phyloP scores from a whole-genome alignment of 2,888 invertebrate genomes.

The Leptinotarsa rubiginosa region DNA sequence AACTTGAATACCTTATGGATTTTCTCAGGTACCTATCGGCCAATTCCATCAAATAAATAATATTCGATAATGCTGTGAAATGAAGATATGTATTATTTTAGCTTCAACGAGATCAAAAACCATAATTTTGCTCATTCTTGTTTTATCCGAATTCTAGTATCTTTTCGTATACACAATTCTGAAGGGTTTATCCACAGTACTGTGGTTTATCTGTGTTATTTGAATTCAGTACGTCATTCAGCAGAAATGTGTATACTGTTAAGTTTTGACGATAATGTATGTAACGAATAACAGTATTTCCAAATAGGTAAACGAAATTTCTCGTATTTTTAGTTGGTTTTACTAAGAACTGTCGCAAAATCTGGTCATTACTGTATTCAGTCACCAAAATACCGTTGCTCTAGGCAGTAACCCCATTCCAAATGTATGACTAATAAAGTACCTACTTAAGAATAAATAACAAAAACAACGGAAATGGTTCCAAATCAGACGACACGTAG shows the following conservation, averaged over 20 bases:
- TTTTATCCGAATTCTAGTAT: too few species aligned
- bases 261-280: neutral
- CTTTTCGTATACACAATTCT: too few species aligned
- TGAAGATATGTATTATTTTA: too few species aligned
- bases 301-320: neutral
- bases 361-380: neutral
- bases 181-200: too few species aligned
- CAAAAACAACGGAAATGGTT: neutral
- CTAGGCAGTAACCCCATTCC: neutral
- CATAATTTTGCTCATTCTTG: too few species aligned
- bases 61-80: too few species aligned
- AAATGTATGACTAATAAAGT: constrained; percentile 1
- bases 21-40: too few species aligned
- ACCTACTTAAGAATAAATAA: neutral
- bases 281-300: neutral
- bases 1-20: too few species aligned
- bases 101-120: too few species aligned
- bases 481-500: neutral
- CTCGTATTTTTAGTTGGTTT: neutral
- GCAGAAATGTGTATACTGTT: neutral
- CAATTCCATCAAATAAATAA: too few species aligned
- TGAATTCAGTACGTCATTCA: neutral
- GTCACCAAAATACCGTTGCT: neutral
- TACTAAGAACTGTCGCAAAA: neutral
- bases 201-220: too few species aligned